Percentiles rank a stretch among this genome's conserved stretches.
These are phyloP conservation scores for Paramuricea clavata DNA, from an alignment of 92 coral and sea anemone genomes.

Conservation along the genomic window DNA sequence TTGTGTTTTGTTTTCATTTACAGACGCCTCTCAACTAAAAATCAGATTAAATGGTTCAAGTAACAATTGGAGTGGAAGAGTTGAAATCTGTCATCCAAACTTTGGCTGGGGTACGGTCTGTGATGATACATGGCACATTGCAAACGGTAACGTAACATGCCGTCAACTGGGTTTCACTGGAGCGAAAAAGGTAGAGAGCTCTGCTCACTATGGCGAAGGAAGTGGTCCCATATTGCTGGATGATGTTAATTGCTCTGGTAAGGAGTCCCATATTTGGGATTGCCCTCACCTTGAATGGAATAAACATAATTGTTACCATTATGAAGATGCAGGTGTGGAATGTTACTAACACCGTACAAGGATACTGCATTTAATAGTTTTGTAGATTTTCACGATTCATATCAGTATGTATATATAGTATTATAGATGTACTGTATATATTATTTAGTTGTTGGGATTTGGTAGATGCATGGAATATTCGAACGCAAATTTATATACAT, in stretches of 20 bases:
- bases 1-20: not conserved
- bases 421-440: no score
- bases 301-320: not conserved
- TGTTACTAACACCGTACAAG: not conserved
- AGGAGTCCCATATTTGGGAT: not conserved
- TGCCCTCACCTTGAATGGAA: not conserved
- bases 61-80: not conserved
- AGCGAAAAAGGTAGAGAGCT: not conserved
- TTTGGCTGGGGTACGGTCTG: slow-evolving; percentile 33
- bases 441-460: no score
- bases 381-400: no score
- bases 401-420: no score
- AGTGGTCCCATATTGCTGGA: not conserved
- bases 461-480: no score
- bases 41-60: not conserved
- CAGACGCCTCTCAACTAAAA: not conserved
- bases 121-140: not conserved
- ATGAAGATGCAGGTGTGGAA: slow-evolving; percentile 26
- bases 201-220: slow-evolving; percentile 10
- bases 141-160: not conserved
- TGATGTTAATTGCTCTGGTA: not conserved
- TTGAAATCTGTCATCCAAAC: not conserved
- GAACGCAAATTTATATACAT: no score
- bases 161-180: slow-evolving; percentile 17
- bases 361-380: not conserved